Conservation (phyloP, 2,797 vertebrate species). For the Nothura maculosa region DNA sequence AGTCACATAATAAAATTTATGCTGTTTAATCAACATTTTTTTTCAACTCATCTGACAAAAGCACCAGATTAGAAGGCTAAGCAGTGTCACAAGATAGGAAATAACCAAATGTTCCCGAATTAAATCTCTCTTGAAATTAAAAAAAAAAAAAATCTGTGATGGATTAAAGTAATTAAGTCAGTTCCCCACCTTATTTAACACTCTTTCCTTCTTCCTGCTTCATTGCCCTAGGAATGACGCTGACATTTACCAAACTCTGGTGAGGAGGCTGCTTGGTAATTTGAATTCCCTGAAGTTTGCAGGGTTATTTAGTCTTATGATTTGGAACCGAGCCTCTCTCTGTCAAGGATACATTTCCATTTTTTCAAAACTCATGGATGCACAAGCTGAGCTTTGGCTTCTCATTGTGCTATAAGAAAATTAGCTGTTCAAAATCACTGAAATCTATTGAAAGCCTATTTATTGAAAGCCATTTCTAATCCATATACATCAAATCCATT, state of each 20-base stretch:
- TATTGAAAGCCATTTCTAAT: no score
- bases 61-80: constrained; percentile 17
- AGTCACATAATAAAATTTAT: constrained; percentile 16
- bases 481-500: no score
- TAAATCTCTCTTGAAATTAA: neutral
- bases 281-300: constrained; percentile 45
- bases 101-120: constrained; percentile 16
- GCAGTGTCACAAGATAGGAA: constrained; percentile 11
- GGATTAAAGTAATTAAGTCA: constrained; percentile 34
- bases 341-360: constrained; percentile 22
- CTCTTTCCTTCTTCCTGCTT: neutral
- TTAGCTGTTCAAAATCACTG: no score
- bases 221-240: constrained; percentile 1
- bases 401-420: no score
- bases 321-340: constrained; percentile 28
- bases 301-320: constrained; percentile 40
- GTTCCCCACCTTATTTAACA: constrained; percentile 28
- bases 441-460: no score
- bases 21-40: constrained; percentile 28
- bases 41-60: neutral
- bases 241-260: constrained; percentile 51
- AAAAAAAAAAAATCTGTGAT: neutral
- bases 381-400: neutral
- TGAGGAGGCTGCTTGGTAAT: constrained; percentile 39
- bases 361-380: constrained; percentile 21